Base-by-base conservation (phyloP, 1,140 invertebrate genomes). In the Drosophila chauvacae region DNA sequence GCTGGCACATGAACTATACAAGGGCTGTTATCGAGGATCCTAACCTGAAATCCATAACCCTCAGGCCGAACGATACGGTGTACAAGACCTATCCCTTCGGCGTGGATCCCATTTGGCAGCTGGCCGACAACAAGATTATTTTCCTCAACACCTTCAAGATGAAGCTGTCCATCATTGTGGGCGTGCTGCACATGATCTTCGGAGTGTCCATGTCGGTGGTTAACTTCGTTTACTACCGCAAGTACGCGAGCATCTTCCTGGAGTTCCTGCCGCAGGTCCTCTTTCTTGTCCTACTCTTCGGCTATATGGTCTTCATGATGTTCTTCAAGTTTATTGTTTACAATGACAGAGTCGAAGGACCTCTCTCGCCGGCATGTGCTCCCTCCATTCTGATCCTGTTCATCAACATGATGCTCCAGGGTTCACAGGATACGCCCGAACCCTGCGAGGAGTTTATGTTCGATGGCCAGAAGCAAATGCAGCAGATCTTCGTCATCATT, bases 101-200 rank as follows among this genome's bases (percentile, higher is more conserved):
- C 39, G 90, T 98, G 63, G 97, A 98, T 94, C 97, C 97, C 39
- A 94, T 97, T 63, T 98, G 97, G 97, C 96, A 98, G 93, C 80
- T 98, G 57, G 95, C 98, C 13, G 94, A 95, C 59, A 99, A 99
- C 93, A 99, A 99, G 56, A 98, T 99, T 77, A 96, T 97, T 47
- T 99, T 99, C 93, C 93, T 98, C 26, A 99, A 99, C 93, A 98
- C 98, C 0, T 98, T 97, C 93, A 99, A 99, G 94, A 99, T 99
- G 99, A 99, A 99, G 92, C 93, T 99, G 35, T 99, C 98, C 14
- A 97, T 99, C 63, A 98, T 99, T 69, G 95, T 99, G 88, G 98
- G 98, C 23, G 97, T 99, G 0, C 81, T 95, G 58, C 98, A 99
- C 92, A 99, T 99, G 98, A 94, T 98, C 48, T 99, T 99, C 93